Evolutionary conservation across 2,113 vertebrate species (phyloP).

Genomic region (Sclerurus mexicanus): DNA sequence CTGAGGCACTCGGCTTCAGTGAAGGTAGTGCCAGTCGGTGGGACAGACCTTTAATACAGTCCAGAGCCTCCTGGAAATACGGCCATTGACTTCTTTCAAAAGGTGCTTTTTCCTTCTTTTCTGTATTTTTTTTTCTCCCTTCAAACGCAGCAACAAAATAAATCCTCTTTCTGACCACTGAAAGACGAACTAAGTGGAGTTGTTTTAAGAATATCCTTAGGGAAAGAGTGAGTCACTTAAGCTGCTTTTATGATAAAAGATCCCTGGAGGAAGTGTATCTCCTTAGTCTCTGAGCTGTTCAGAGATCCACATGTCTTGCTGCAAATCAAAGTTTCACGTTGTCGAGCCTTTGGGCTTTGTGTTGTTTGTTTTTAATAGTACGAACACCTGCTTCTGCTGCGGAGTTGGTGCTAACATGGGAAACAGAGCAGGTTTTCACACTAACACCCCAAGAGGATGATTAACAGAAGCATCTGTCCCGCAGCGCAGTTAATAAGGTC

Average conservation of each 20-base stretch:
- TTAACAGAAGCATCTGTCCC: not conserved
- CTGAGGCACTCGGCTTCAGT: slow-evolving; percentile 50
- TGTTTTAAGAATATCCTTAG: slow-evolving; percentile 7
- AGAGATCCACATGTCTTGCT: not conserved
- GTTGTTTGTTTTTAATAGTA: not conserved
- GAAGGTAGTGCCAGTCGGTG: slow-evolving; percentile 27
- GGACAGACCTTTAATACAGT: not conserved
- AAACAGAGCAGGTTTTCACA: not conserved
- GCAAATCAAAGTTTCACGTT: not conserved
- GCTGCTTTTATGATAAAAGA: slow-evolving; percentile 45
- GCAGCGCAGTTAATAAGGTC: not conserved
- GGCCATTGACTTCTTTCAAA: not conserved
- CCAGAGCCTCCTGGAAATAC: not conserved
- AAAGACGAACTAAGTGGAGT: not conserved
- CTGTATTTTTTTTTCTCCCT: not conserved
- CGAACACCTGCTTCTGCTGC: not conserved
- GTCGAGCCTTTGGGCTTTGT: not conserved
- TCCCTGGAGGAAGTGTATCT: not conserved
- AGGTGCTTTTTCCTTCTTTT: not conserved
- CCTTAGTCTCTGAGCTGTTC: not conserved
- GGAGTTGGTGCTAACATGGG: not conserved
- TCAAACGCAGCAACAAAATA: not conserved
- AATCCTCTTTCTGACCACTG: not conserved
- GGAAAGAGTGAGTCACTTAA: slow-evolving; percentile 44
- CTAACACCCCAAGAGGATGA: not conserved